Percentiles rank a stretch among this genome's conserved stretches.
These are phyloP conservation scores for Corythornis leucogaster DNA, from an alignment of 2,797 vertebrate genomes.

Conservation along the genomic window DNA sequence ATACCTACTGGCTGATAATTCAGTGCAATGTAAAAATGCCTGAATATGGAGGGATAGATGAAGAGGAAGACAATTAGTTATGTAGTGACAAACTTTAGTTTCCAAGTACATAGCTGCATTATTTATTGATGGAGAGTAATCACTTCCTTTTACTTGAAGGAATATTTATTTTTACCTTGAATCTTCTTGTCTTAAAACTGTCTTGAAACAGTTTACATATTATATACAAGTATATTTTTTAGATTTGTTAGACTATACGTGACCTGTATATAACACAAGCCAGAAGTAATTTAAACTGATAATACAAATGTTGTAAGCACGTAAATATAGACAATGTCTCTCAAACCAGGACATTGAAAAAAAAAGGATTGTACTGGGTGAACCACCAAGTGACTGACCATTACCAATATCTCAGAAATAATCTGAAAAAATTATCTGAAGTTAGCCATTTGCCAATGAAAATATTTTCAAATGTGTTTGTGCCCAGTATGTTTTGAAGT, in stretches of 20 bases:
- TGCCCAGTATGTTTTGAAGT: background rate
- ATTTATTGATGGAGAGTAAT: background rate
- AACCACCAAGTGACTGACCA: background rate
- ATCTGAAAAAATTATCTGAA: background rate
- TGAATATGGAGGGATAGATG: background rate
- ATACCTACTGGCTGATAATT: conserved; percentile 22
- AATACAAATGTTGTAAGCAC: background rate
- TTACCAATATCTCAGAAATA: background rate
- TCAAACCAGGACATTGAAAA: background rate
- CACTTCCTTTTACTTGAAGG: background rate
- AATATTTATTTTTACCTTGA: background rate
- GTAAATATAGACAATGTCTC: background rate
- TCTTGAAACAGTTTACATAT: background rate
- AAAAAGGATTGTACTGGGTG: background rate
- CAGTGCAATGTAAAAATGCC: background rate
- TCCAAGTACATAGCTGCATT: background rate
- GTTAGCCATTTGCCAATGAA: background rate
- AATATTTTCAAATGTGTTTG: background rate
- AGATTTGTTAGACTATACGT: background rate
- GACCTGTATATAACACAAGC: background rate
- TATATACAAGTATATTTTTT: background rate
- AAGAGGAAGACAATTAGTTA: background rate
- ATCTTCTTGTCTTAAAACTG: background rate
- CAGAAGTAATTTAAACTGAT: background rate
- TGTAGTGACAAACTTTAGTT: background rate